phyloP scores from a whole-genome alignment of 2,113 vertebrate species.

The Daboia siamensis region DNA sequence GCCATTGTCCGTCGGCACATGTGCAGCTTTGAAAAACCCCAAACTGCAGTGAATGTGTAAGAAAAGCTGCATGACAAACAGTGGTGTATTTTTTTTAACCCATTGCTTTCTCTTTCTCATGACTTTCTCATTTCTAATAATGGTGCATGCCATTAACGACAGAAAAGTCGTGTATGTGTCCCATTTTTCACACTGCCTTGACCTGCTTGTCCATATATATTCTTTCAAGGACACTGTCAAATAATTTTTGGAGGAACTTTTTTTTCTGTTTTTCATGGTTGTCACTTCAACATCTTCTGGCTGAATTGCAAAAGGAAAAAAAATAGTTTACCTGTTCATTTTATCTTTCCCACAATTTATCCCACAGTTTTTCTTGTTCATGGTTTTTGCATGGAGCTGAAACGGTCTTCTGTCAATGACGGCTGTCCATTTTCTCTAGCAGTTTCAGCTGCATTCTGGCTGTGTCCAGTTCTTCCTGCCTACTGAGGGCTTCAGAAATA shows the following conservation, averaged over 20 bases:
- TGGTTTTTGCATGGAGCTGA: constrained; percentile 59
- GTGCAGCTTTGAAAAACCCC: constrained; percentile 81
- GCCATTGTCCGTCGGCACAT: constrained; percentile 80
- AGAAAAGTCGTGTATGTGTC: constrained; percentile 63
- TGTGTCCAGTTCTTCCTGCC: constrained; percentile 30
- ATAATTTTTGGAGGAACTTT: constrained; percentile 50
- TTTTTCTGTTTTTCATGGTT: constrained; percentile 19
- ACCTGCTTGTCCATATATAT: constrained; percentile 56
- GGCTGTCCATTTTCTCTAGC: constrained; percentile 15
- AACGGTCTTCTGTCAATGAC: constrained; percentile 50
- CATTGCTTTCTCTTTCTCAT: constrained; percentile 77
- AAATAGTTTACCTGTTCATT: constrained; percentile 47
- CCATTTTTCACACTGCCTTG: constrained; percentile 62
- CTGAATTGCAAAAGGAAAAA: constrained; percentile 33
- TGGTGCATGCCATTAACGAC: constrained; percentile 73
- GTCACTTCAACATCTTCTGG: constrained; percentile 60
- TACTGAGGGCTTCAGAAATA: constrained; percentile 48
- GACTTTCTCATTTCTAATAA: constrained; percentile 69
- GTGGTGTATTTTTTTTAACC: constrained; percentile 64
- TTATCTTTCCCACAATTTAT: constrained; percentile 49
- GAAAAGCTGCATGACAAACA: constrained; percentile 78
- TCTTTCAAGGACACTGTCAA: constrained; percentile 67
- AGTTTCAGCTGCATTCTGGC: constrained; percentile 30
- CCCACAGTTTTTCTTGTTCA: constrained; percentile 35
- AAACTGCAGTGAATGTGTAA: constrained; percentile 84